Conservation (phyloP, 2,113 vertebrate species). For the Oryzias melastigma region DNA sequence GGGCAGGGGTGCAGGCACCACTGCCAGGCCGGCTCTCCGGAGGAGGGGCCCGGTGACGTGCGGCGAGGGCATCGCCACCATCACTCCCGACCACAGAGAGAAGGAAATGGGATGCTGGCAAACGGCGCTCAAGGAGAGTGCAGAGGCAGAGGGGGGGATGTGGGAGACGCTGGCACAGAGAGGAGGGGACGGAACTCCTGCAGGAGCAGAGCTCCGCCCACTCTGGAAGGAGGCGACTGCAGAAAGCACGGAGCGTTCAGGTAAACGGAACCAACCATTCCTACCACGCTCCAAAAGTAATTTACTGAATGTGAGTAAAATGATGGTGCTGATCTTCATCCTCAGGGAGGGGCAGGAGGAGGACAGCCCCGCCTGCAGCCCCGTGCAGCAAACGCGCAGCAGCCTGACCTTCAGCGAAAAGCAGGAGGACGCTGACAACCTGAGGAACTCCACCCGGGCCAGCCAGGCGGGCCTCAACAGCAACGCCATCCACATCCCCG, state of each 20-base stretch:
- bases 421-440: constrained; percentile 91
- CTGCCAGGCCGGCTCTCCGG: constrained; percentile 78
- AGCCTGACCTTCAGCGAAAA: constrained; percentile 78
- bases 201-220: constrained; percentile 72
- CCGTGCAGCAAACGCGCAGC: constrained; percentile 64
- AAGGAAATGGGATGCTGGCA: constrained; percentile 78
- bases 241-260: constrained; percentile 76
- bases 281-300: too few species aligned
- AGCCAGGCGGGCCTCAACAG: constrained; percentile 79
- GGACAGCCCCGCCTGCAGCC: constrained; percentile 52
- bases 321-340: constrained; percentile 9
- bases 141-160: constrained; percentile 44
- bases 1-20: constrained; percentile 83
- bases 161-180: constrained; percentile 78
- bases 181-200: constrained; percentile 77
- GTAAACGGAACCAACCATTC: constrained; percentile 56
- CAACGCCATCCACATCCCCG: constrained; percentile 83
- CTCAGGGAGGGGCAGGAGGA: constrained; percentile 82
- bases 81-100: constrained; percentile 69
- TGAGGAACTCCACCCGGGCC: constrained; percentile 89
- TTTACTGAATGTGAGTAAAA: neutral
- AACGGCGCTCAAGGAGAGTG: constrained; percentile 76
- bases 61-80: constrained; percentile 83
- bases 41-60: constrained; percentile 66
- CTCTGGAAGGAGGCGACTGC: constrained; percentile 75